Percentiles rank a stretch among this genome's conserved stretches.
These are phyloP conservation scores for Brassicogethes aeneus DNA, from an alignment of 2,888 invertebrate species.

Conservation along the genomic window DNA sequence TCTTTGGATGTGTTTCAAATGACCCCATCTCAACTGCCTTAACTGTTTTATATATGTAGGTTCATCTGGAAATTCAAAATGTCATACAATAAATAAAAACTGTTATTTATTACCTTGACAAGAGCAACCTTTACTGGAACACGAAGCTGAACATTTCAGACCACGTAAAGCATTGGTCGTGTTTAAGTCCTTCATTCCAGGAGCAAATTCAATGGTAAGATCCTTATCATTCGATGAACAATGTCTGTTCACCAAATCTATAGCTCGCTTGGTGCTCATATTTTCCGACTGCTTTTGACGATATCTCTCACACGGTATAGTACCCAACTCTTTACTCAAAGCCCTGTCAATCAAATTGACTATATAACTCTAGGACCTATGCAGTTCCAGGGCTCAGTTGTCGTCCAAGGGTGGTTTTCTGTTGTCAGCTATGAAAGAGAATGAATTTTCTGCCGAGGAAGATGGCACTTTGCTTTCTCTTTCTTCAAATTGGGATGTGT, in stretches of 20 bases:
- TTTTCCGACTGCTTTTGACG: constrained; percentile 16
- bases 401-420: constrained; percentile 20
- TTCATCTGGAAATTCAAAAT: too few relatives aligned
- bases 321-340: constrained; percentile 40
- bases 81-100: constrained; percentile 4
- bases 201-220: too few relatives aligned
- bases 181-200: too few relatives aligned
- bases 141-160: too few relatives aligned
- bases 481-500: not conserved
- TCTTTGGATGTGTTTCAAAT: constrained; percentile 41
- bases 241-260: constrained; percentile 30
- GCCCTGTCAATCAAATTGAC: constrained; percentile 42
- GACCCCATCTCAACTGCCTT: constrained; percentile 40
- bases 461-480: not conserved
- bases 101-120: constrained; percentile 4
- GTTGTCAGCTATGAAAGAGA: too few relatives aligned
- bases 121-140: constrained; percentile 8
- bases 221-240: too few relatives aligned
- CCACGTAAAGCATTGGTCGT: too few relatives aligned
- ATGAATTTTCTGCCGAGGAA: not conserved
- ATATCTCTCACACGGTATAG: constrained; percentile 24
- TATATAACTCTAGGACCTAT: constrained; percentile 41
- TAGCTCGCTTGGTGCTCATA: constrained; percentile 27
- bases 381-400: constrained; percentile 37
- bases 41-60: constrained; percentile 38